Conservation (phyloP, 2,797 vertebrate species). For the Anomalospiza imberbis region DNA sequence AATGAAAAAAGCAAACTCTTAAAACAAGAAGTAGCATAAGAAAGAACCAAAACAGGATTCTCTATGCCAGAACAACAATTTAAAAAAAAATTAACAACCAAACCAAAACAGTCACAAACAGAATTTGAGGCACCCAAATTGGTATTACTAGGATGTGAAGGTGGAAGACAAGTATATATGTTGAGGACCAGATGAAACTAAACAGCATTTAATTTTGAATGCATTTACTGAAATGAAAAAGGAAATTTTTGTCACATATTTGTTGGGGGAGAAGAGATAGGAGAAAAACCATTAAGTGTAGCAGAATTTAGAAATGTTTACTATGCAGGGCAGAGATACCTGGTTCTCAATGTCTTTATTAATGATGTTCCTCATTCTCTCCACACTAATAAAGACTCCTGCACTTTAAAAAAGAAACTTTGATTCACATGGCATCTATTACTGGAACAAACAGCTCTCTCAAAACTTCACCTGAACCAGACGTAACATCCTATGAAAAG, state of each 20-base stretch:
- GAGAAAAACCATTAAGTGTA: background rate
- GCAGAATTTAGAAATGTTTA: background rate
- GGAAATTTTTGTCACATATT: background rate
- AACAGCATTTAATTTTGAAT: background rate
- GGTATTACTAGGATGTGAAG: background rate
- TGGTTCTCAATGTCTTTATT: background rate
- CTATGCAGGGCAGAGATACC: background rate
- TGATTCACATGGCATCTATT: background rate
- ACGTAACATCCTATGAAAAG: background rate
- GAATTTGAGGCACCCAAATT: background rate
- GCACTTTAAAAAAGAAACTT: background rate
- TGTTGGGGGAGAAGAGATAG: fast-evolving
- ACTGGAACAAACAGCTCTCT: background rate
- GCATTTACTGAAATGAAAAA: background rate
- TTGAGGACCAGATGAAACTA: background rate
- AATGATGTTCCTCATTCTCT: background rate
- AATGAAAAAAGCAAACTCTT: background rate
- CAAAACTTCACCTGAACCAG: background rate
- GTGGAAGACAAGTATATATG: background rate
- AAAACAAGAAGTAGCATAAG: background rate
- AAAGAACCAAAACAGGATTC: background rate
- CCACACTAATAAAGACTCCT: background rate
- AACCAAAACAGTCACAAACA: background rate
- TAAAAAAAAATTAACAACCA: fast-evolving
- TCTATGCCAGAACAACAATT: background rate